Conservation (phyloP, 2,797 vertebrate species). For the Ciconia nigra region DNA sequence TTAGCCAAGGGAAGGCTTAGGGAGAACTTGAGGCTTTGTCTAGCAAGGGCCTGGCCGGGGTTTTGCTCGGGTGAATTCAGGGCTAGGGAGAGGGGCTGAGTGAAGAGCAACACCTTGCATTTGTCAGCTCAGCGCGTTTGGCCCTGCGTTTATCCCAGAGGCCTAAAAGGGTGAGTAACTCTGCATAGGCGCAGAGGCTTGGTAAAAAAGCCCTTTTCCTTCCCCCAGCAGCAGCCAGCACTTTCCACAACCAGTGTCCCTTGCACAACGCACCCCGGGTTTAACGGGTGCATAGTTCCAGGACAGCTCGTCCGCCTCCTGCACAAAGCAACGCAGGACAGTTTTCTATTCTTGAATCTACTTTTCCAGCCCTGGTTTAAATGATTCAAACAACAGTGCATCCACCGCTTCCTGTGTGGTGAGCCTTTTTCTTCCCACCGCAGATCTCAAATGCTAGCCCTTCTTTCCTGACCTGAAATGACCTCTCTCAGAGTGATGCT, state of each 20-base stretch:
- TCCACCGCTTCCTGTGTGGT: background rate
- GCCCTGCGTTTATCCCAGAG: fast-evolving
- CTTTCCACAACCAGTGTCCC: background rate
- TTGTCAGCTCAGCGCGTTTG: fast-evolving
- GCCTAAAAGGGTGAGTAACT: background rate
- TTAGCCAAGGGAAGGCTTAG: background rate
- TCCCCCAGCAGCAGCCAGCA: background rate
- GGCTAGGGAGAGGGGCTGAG: background rate
- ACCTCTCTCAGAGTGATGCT: background rate
- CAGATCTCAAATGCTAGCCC: background rate
- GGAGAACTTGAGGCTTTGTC: background rate
- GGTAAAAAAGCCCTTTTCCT: background rate
- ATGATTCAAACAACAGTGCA: background rate
- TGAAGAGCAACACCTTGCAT: background rate
- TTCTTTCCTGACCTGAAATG: background rate
- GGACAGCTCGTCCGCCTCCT: fast-evolving
- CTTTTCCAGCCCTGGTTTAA: background rate
- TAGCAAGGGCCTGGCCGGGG: background rate
- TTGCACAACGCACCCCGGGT: fast-evolving
- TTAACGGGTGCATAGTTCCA: fast-evolving
- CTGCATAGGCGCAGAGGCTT: fast-evolving
- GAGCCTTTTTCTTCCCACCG: background rate
- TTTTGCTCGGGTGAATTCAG: background rate
- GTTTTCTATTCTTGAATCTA: background rate
- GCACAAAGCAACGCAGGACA: fast-evolving